Evolutionary conservation across 92 coral and sea anemone species (phyloP), one percentile per base, ranked within the genome.

Genomic region (Zoanthus sansibaricus): DNA sequence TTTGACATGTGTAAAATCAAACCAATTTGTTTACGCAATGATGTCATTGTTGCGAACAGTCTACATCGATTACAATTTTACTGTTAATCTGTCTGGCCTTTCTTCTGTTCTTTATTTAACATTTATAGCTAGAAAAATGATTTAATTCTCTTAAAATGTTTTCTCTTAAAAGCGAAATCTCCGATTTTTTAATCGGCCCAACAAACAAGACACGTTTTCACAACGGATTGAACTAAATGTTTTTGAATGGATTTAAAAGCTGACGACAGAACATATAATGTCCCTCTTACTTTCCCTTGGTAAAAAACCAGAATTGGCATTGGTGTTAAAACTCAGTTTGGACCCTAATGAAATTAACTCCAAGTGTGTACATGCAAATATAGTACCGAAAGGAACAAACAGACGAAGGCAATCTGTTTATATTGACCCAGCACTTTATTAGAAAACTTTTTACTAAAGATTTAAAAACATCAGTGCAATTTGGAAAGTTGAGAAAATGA

Each of bases 1-100:
- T 82, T 75, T 94, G 98, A 91, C 94, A 94, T 94, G 91, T 92
- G 94, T 86, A 94, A 94, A 94, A 93, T 89, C 93, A 77, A 87
- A 75, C 82, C 91, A 76, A 78, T 78, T 88, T 94, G 90, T 89
- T 93, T 94, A 90, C 92, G 91, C 88, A 82, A 82, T 87, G 86
- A 83, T 68, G 77, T 92, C 83, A 92, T 87, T 93, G 95, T 78
- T 4, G 3, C 89, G 86, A 89, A 85, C 87, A 86, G 86, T 91
- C 83, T 79, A 88, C 92, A 89, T 79, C 90, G 89, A 93, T 91
- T 94, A 91, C 88, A 87, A 84, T 85, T 82, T 84, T 70, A 58
- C 85, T 87, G 95, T 91, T 92, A 93, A 79, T 88, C 88, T 78
- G 59, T 48, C 82, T 84, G 33, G 71, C 71, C 52, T 42, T 80